Conservation (phyloP, 37 sponge, comb jelly and placozoan genomes). For the Geodia barretti region DNA sequence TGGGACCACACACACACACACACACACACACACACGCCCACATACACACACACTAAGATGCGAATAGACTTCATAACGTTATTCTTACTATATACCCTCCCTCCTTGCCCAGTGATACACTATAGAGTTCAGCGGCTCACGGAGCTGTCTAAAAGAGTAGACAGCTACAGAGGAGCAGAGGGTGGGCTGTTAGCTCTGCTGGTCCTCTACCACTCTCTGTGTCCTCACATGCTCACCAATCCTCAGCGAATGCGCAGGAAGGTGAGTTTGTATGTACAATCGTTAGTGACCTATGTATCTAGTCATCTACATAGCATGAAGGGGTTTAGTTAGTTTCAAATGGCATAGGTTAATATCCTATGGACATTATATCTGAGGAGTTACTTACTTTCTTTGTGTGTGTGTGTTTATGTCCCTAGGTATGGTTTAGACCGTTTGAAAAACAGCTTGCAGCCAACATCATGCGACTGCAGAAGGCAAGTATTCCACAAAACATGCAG, state of each 20-base stretch:
- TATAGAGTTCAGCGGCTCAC: constrained; percentile 29
- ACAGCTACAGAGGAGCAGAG: constrained; percentile 7
- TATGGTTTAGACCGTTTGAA: constrained; percentile 44
- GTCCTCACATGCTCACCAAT: constrained; percentile 36
- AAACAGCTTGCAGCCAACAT: constrained; percentile 31
- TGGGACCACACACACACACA: no score
- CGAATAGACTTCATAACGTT: no score
- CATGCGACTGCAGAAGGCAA: constrained; percentile 16
- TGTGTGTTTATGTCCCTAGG: background rate
- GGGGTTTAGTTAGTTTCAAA: background rate
- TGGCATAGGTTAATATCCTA: background rate
- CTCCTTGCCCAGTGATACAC: constrained; percentile 18
- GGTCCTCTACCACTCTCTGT: constrained; percentile 32
- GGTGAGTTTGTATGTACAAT: no score
- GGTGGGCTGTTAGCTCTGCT: constrained; percentile 31
- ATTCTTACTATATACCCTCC: no score
- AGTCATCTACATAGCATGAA: no score
- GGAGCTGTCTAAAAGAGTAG: constrained; percentile 20
- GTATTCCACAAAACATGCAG: no score
- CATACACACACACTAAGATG: no score
- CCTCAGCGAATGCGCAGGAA: background rate
- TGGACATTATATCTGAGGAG: no score
- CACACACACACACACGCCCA: no score
- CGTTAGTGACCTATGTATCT: no score
- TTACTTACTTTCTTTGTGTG: no score